Base-by-base conservation (phyloP, 1,140 invertebrate genomes). In the Rhagoletis zephyria region DNA sequence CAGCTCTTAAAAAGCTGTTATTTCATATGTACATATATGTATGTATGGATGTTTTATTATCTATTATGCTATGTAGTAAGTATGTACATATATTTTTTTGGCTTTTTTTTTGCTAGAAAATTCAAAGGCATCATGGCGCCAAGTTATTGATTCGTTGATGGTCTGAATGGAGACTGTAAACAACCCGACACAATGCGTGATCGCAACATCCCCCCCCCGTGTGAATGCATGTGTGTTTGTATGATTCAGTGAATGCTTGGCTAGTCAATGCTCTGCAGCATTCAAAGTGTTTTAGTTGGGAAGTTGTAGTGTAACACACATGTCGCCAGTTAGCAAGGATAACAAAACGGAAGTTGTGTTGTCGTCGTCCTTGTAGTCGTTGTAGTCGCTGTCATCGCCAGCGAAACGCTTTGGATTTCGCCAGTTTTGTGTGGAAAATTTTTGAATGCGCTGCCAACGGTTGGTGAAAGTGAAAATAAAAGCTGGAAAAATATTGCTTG, bases 101-200 rank as follows among this genome's bases (percentile, higher is more conserved):
- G 12, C 30, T 30, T 81, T 56, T n/a, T n/a, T 5, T 19, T 56
- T 59, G 6, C 6, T n/a, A 5, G 10, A 48, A 19, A 81, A 81
- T 59, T 81, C 48, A 19, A 81, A 81, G 48, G 74, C 74, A 81
- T 56, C 19, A 51, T 88, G 91, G 91, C 91, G 91, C 91, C 91
- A 92, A 89, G 88, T 90, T 92, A 92, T 92, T 90, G 91, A 92
- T 92, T 92, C 90, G 88, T 74, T 45, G 67, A 12, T 65, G 81
- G 85, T 30, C 59, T 85, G 14, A 60, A 63, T 67, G 30, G 85
- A 65, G 59, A 65, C 16, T 56, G 63, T 56, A 87, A 65, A 65
- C 64, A 87, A 87, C 14, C n/a, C 51, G n/a, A 81, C 74, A 81
- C 74, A 81, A 81, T 81, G 74, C 74, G 74, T 59, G 48, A 30